phyloP scores from a whole-genome alignment of 2,113 vertebrate species.

The Trachemys scripta region DNA sequence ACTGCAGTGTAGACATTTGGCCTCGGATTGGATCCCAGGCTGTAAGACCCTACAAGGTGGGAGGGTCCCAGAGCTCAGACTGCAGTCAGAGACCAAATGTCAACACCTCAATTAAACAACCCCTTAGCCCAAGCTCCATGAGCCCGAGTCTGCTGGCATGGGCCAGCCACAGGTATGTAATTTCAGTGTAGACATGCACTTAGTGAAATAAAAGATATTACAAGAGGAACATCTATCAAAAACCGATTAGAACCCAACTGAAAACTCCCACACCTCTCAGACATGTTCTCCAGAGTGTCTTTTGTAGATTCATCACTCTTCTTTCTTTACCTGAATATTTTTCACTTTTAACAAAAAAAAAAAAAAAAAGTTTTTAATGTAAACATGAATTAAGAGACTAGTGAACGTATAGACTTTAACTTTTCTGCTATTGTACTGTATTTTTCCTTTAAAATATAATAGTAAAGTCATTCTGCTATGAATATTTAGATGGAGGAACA shows the following conservation, averaged over 20 bases:
- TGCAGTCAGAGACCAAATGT: neutral
- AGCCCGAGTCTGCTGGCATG: neutral
- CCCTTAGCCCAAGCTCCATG: neutral
- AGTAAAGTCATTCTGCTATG: neutral
- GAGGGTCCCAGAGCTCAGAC: no score
- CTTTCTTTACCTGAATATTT: neutral
- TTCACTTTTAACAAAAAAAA: neutral
- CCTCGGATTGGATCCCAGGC: neutral
- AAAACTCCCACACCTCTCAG: neutral
- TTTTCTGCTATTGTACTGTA: neutral
- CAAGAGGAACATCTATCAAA: fast-evolving
- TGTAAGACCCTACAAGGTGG: neutral
- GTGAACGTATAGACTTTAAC: neutral
- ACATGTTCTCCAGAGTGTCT: neutral
- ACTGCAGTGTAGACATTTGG: neutral
- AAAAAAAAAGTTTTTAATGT: neutral
- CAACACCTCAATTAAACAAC: neutral
- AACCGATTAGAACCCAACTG: neutral
- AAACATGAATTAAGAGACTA: neutral
- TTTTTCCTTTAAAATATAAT: neutral
- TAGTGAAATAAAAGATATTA: neutral
- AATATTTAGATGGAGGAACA: neutral
- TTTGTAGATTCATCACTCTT: neutral
- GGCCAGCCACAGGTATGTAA: neutral
- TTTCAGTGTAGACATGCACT: neutral